phyloP scores from a whole-genome alignment of 92 coral and sea anemone genomes.

The Desmophyllum pertusum region DNA sequence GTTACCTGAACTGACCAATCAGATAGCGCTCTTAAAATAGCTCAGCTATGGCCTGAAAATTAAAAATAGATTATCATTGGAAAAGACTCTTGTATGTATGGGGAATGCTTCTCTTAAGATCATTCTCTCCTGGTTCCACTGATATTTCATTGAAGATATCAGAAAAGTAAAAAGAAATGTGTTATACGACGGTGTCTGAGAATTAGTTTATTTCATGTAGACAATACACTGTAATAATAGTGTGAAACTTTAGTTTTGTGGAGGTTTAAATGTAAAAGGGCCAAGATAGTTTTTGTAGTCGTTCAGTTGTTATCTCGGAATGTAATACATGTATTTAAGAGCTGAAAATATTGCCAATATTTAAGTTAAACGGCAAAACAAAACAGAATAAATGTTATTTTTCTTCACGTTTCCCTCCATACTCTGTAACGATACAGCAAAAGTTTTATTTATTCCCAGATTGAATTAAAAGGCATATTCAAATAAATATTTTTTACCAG shows the following conservation, averaged over 20 bases:
- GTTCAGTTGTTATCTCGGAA: not conserved
- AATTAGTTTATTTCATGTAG: not conserved
- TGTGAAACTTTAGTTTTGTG: not conserved
- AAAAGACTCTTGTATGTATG: too few species aligned
- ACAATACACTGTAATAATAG: not conserved
- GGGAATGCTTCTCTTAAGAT: too few species aligned
- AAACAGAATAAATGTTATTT: not conserved
- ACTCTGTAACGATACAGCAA: not conserved
- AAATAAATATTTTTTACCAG: too few species aligned
- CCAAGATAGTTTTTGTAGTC: not conserved
- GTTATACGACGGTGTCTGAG: not conserved
- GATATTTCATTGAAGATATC: too few species aligned
- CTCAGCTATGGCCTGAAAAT: too few species aligned
- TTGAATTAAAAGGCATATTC: not conserved
- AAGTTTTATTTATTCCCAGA: too few species aligned
- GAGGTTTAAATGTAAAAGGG: not conserved
- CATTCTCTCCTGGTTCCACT: too few species aligned
- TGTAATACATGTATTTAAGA: not conserved
- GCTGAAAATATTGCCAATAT: not conserved
- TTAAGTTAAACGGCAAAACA: not conserved
- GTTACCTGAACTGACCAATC: too few species aligned
- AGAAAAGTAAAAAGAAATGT: too few species aligned
- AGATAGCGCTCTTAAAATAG: too few species aligned
- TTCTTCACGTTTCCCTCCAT: not conserved
- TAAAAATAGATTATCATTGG: too few species aligned